Conservation (phyloP, 1,140 invertebrate genomes). For the Eubasilissa regina region DNA sequence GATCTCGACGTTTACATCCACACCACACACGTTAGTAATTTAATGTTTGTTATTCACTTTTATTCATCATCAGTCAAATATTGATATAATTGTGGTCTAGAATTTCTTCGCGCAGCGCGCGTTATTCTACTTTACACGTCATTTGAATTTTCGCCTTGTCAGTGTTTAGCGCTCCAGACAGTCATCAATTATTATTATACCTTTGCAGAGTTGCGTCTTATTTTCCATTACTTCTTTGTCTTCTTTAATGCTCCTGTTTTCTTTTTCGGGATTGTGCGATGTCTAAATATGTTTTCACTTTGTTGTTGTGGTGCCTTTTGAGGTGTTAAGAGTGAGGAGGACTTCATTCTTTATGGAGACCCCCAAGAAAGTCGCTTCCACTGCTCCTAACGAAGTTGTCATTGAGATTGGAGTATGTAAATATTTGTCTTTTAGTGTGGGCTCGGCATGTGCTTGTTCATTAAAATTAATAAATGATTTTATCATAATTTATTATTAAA, state of each 20-base stretch:
- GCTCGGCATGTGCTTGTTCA: not conserved
- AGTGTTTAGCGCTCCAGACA: conserved; percentile 15
- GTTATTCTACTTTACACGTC: conserved; percentile 12
- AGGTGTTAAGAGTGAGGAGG: conserved; percentile 11
- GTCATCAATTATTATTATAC: not conserved
- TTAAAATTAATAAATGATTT: too few relatives aligned
- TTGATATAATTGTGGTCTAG: not conserved
- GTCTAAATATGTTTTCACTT: conserved; percentile 3
- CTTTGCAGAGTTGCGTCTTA: not conserved
- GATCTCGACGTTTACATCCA: not conserved
- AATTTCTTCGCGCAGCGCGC: not conserved
- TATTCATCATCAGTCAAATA: conserved; percentile 9
- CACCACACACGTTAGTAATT: conserved; percentile 3
- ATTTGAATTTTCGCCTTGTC: conserved; percentile 28
- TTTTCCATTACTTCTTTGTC: not conserved
- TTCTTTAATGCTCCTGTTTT: not conserved
- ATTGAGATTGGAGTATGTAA: conserved; percentile 47
- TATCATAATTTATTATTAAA: too few relatives aligned
- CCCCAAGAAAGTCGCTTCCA: not conserved
- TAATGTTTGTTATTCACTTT: conserved; percentile 4
- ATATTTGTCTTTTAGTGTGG: not conserved
- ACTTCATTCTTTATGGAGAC: conserved; percentile 1
- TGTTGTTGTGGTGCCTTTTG: conserved; percentile 15
- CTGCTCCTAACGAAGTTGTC: conserved; percentile 29
- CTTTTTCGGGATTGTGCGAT: not conserved